Percentiles rank a stretch among this genome's conserved stretches.
These are phyloP conservation scores for Uloborus diversus DNA, from an alignment of 1,140 invertebrate genomes.

Conservation along the genomic window DNA sequence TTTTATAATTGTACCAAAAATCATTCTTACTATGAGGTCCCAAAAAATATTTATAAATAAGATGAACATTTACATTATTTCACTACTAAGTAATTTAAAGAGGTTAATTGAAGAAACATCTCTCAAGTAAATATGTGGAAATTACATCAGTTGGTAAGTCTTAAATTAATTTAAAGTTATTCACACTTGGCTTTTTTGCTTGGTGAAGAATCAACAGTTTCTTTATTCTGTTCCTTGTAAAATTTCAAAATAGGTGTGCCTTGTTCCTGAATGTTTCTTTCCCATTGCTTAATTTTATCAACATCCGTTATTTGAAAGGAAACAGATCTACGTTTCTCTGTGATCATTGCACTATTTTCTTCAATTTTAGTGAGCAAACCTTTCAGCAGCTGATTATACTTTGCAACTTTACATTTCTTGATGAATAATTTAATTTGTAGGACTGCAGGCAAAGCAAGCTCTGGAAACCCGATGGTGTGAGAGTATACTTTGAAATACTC, in stretches of 20 bases:
- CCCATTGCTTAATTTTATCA: slow-evolving; percentile 65
- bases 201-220: too few relatives aligned
- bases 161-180: too few relatives aligned
- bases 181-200: too few relatives aligned
- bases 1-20: too few relatives aligned
- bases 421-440: slow-evolving; percentile 83
- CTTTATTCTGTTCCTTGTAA: too few relatives aligned
- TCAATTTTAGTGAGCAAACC: slow-evolving; percentile 69
- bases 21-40: too few relatives aligned
- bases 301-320: slow-evolving; percentile 76
- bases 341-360: slow-evolving; percentile 74
- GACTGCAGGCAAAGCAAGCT: slow-evolving; percentile 78
- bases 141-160: too few relatives aligned
- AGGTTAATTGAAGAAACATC: too few relatives aligned
- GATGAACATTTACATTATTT: too few relatives aligned
- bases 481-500: slow-evolving; percentile 81
- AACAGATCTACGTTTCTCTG: slow-evolving; percentile 76
- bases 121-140: too few relatives aligned
- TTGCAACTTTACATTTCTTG: slow-evolving; percentile 81
- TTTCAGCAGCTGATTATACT: slow-evolving; percentile 79
- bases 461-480: slow-evolving; percentile 82
- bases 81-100: too few relatives aligned
- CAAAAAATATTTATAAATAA: too few relatives aligned
- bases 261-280: not conserved
- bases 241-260: slow-evolving; percentile 9